Evolutionary conservation across 23 tunicate genomes (phyloP).

Genomic region (Halocynthia roretzi): DNA sequence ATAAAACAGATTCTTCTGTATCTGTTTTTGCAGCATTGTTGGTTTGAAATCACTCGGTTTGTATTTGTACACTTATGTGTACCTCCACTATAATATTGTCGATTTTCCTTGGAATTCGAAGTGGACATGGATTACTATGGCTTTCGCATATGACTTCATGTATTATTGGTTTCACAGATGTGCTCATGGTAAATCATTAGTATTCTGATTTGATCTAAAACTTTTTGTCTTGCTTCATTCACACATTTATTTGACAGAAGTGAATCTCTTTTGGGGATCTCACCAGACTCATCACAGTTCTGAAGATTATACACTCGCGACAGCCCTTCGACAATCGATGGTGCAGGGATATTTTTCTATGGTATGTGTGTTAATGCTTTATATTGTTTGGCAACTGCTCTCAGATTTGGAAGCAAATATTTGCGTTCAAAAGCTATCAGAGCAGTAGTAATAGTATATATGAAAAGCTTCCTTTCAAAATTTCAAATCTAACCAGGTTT

Average conservation of each 20-base stretch:
- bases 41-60: conserved; percentile 37
- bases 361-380: conserved; percentile 30
- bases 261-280: conserved; percentile 63
- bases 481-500: too few relatives aligned
- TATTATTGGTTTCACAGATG: conserved; percentile 89
- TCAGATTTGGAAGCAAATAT: background rate
- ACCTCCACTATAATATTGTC: conserved; percentile 36
- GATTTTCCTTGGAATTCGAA: conserved; percentile 78
- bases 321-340: conserved; percentile 81
- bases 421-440: background rate
- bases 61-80: conserved; percentile 53
- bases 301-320: conserved; percentile 88
- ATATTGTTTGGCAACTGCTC: background rate
- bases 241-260: conserved; percentile 31
- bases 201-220: background rate
- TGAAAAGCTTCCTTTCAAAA: too few relatives aligned
- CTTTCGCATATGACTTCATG: conserved; percentile 66
- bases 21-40: conserved; percentile 35
- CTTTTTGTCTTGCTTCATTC: background rate
- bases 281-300: conserved; percentile 97
- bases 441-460: too few relatives aligned
- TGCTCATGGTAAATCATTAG: conserved; percentile 50
- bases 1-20: too few relatives aligned
- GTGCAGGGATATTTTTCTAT: conserved; percentile 37
- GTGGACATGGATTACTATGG: conserved; percentile 48